Base-by-base conservation (phyloP, 1,140 invertebrate genomes). In the Goniozus legneri region DNA sequence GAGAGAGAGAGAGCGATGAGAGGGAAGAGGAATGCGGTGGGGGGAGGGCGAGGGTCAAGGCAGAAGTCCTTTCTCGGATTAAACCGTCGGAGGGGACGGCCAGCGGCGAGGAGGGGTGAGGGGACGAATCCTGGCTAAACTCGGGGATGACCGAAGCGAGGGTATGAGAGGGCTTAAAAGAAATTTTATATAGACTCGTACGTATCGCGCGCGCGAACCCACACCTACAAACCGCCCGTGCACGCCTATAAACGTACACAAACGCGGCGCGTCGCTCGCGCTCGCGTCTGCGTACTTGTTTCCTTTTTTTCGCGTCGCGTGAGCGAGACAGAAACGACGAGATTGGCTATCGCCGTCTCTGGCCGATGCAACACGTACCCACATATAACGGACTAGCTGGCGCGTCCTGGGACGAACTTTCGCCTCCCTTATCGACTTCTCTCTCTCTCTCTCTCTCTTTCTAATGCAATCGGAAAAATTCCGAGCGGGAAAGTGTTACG, bases 211-310 rank as follows among this genome's bases (percentile, higher is more conserved):
- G 10, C 10, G 24, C 24, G 24, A 4, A 27, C 24, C 10, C 10
- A 27, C 24, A 27, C 24, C n/a, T n/a, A n/a, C n/a, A n/a, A n/a
- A n/a, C n/a, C n/a, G n/a, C n/a, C n/a, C n/a, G n/a, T n/a, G n/a
- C n/a, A n/a, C n/a, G n/a, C n/a, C n/a, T n/a, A n/a, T n/a, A n/a
- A n/a, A n/a, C n/a, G n/a, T n/a, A n/a, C n/a, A n/a, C n/a, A n/a
- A n/a, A n/a, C n/a, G n/a, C n/a, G n/a, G n/a, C n/a, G n/a, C n/a
- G n/a, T n/a, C n/a, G n/a, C n/a, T n/a, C n/a, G n/a, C n/a, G n/a
- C n/a, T 58, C 41, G 57, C 54, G 60, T 45, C 51, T 61, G 58
- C 58, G 58, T 57, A 53, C 47, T 41, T 54, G 49, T 56, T 57
- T 53, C 50, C n/a, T 12, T 27, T n/a, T n/a, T n/a, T n/a, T n/a